These are phyloP conservation scores for Margarornis squamiger DNA, from an alignment of 2,797 vertebrate species.

Conservation along the genomic window DNA sequence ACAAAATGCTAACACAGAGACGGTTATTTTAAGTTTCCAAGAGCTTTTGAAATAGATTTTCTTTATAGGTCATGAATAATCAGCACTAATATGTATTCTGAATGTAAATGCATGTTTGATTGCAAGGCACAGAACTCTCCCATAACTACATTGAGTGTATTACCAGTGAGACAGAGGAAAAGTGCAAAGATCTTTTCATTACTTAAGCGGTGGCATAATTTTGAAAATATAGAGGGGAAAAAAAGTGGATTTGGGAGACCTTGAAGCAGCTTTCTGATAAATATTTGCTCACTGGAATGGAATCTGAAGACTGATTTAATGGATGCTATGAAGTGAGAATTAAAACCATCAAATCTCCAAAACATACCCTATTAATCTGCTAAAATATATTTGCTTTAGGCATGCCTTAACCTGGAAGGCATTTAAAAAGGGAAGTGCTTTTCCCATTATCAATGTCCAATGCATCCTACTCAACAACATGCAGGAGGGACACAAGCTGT, in stretches of 20 bases:
- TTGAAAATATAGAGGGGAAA: background rate
- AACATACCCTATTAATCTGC: background rate
- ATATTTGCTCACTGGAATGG: background rate
- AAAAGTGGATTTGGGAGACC: background rate
- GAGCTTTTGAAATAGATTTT: background rate
- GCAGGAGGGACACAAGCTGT: background rate
- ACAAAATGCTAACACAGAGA: background rate
- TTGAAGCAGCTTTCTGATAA: background rate
- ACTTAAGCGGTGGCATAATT: background rate
- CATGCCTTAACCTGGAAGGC: background rate
- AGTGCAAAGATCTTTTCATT: background rate
- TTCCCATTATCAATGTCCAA: background rate
- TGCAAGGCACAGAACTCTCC: background rate
- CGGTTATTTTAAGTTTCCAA: background rate
- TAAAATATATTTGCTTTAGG: background rate
- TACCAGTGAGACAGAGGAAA: background rate
- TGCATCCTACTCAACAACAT: accelerated
- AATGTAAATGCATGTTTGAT: background rate
- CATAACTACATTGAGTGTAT: background rate
- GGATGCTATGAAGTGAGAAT: background rate
- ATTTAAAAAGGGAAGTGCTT: background rate
- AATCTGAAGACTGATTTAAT: background rate
- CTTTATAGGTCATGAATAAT: background rate
- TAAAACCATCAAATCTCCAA: background rate
- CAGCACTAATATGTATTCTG: background rate